These are phyloP conservation scores for Cryptus viduatorius DNA, from an alignment of 2,888 invertebrate species.

Conservation along the genomic window DNA sequence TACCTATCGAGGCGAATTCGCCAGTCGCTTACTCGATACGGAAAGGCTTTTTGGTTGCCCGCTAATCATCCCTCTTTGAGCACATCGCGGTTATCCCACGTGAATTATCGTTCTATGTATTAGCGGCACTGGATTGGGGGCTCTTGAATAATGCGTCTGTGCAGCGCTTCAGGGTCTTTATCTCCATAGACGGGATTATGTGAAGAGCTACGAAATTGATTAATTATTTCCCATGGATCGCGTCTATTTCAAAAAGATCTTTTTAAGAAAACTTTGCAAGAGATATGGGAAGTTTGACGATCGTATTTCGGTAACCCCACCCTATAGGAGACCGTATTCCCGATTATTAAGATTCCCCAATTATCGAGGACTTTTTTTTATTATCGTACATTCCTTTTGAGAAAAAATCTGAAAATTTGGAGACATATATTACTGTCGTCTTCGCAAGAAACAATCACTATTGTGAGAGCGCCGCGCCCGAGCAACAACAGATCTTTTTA, in stretches of 20 bases:
- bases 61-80: conserved; percentile 64
- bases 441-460: no score
- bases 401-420: no score
- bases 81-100: conserved; percentile 37
- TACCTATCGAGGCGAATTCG: conserved; percentile 17
- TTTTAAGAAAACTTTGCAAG: neutral
- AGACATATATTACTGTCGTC: no score
- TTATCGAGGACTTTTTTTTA: no score
- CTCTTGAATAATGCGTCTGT: conserved; percentile 54
- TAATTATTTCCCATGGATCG: neutral
- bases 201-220: conserved; percentile 34
- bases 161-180: conserved; percentile 68
- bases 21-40: conserved; percentile 16
- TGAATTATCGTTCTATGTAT: conserved; percentile 40
- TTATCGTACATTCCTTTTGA: no score
- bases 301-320: no score
- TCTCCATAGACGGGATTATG: conserved; percentile 64
- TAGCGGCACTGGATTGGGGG: conserved; percentile 32
- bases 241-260: conserved; percentile 4
- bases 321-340: no score
- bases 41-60: conserved; percentile 64
- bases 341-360: no score
- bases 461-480: no score
- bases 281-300: neutral
- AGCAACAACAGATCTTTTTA: no score